These are phyloP conservation scores for Andrena bucephala DNA, from an alignment of 2,888 invertebrate species.

Conservation along the genomic window DNA sequence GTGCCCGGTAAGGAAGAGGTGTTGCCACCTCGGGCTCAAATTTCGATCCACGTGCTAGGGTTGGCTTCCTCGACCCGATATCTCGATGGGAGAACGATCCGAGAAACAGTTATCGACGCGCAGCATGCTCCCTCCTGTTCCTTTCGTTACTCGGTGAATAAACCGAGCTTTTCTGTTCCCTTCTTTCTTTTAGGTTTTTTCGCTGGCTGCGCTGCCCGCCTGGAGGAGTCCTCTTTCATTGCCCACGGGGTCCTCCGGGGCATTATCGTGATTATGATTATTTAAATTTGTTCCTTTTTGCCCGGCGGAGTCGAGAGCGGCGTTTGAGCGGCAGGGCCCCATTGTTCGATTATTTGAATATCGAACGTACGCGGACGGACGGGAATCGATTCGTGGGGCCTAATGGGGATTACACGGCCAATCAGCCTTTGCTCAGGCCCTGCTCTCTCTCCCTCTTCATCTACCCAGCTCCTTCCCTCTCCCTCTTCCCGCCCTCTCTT, in stretches of 20 bases:
- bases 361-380: constrained; percentile 80
- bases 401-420: constrained; percentile 85
- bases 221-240: constrained; percentile 53
- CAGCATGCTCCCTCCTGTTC: background rate
- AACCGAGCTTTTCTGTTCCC: constrained; percentile 23
- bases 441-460: constrained; percentile 66
- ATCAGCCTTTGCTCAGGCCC: constrained; percentile 81
- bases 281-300: constrained; percentile 80
- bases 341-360: constrained; percentile 85
- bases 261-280: constrained; percentile 82
- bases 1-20: background rate
- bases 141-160: constrained; percentile 29
- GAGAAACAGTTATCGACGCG: constrained; percentile 15
- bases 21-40: background rate
- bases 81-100: background rate
- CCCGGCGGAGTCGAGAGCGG: constrained; percentile 72
- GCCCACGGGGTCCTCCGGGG: constrained; percentile 55
- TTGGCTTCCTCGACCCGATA: background rate
- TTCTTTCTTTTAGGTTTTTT: background rate
- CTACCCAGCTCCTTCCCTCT: constrained; percentile 42
- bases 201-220: constrained; percentile 29
- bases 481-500: constrained; percentile 15
- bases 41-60: background rate
- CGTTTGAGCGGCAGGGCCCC: constrained; percentile 76
- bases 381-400: constrained; percentile 84